phyloP scores from a whole-genome alignment of 1,140 invertebrate species.

The Tetramorium alpestre region DNA sequence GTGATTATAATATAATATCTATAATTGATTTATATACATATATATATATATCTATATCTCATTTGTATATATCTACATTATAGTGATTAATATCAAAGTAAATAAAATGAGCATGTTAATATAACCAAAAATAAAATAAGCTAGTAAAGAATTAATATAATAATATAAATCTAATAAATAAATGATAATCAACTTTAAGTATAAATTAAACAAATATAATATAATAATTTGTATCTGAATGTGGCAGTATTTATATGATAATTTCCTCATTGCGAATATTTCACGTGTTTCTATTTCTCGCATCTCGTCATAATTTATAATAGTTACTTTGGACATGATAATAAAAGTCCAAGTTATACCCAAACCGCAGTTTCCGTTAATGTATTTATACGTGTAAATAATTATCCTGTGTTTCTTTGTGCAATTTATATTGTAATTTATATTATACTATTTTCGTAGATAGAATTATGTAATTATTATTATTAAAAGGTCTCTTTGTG shows the following conservation, averaged over 20 bases:
- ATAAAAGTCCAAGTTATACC: not conserved
- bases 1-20: not conserved
- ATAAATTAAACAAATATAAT: not conserved
- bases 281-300: not conserved
- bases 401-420: too few relatives aligned
- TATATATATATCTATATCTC: too few relatives aligned
- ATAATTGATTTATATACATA: too few relatives aligned
- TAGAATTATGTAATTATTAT: not conserved
- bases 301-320: not conserved
- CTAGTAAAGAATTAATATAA: not conserved
- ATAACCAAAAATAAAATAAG: not conserved
- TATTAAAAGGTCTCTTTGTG: not conserved
- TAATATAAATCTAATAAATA: not conserved
- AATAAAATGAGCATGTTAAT: not conserved
- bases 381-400: not conserved
- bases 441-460: not conserved
- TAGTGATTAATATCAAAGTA: not conserved
- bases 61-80: too few relatives aligned
- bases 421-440: too few relatives aligned
- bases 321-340: slow-evolving; percentile 2
- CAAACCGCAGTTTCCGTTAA: slow-evolving; percentile 12
- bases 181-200: not conserved
- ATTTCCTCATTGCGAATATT: not conserved
- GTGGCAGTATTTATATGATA: not conserved
- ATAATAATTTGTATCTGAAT: not conserved